phyloP scores from a whole-genome alignment of 1,140 invertebrate species.

The Temnothorax nylanderi region DNA sequence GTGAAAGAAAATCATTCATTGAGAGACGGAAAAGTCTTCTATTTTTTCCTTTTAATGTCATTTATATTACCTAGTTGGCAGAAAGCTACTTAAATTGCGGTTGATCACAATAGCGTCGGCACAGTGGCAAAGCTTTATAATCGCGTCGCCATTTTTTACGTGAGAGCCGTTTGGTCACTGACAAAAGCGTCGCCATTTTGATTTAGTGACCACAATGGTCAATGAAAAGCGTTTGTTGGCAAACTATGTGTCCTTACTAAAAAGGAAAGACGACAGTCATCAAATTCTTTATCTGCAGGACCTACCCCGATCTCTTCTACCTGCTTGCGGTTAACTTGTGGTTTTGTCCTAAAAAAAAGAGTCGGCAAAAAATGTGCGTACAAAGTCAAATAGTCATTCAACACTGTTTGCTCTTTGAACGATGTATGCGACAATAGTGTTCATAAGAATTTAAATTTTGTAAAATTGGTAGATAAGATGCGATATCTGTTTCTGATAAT shows the following conservation, averaged over 20 bases:
- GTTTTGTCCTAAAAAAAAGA: not conserved
- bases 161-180: not conserved
- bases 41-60: not conserved
- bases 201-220: constrained; percentile 29
- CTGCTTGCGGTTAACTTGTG: constrained; percentile 2
- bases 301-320: constrained; percentile 5
- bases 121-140: constrained; percentile 21
- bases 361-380: not conserved
- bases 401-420: not conserved
- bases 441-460: not conserved
- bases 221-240: constrained; percentile 32
- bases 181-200: constrained; percentile 40
- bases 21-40: not conserved
- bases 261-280: constrained; percentile 19
- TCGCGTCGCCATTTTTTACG: constrained; percentile 7
- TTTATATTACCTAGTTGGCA: constrained; percentile 11
- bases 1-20: not conserved
- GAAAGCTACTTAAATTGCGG: constrained; percentile 1
- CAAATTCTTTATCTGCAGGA: constrained; percentile 27
- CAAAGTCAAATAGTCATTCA: not conserved
- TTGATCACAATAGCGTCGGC: constrained; percentile 35
- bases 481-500: not conserved
- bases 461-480: not conserved
- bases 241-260: constrained; percentile 19
- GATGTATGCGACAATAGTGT: not conserved